A percentile compares a stretch with the other conserved stretches of the same genome.
Evolutionary conservation across 2,888 invertebrate species (phyloP).

Genomic region (Pedicia rivosa): DNA sequence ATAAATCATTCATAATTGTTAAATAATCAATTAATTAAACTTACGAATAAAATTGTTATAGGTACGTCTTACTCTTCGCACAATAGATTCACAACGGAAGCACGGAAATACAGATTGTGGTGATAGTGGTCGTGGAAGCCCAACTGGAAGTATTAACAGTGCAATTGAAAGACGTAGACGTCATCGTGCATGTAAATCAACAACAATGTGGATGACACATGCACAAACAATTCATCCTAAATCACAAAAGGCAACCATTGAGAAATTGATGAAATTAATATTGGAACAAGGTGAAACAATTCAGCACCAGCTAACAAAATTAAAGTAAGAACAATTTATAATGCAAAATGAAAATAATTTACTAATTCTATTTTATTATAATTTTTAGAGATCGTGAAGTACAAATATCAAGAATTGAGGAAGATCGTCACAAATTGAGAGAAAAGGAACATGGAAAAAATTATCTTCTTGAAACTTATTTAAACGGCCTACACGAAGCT

Average conservation of each 20-base stretch:
- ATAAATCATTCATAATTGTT: too few species aligned
- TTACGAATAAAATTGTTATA: too few species aligned
- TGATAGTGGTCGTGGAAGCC: conserved; percentile 30
- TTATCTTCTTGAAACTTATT: conserved; percentile 61
- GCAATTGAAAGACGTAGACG: conserved; percentile 24
- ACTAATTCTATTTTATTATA: neutral
- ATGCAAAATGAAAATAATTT: neutral
- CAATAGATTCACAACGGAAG: conserved; percentile 15
- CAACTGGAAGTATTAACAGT: conserved; percentile 26
- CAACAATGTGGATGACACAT: conserved; percentile 19
- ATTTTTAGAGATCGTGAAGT: conserved; percentile 48
- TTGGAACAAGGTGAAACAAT: conserved; percentile 42
- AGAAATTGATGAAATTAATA: conserved; percentile 36
- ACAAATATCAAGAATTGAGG: conserved; percentile 62
- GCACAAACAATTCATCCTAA: conserved; percentile 26
- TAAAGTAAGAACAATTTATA: conserved; percentile 18
- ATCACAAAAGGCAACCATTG: conserved; percentile 27
- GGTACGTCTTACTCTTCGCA: conserved; percentile 24
- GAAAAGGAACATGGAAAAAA: conserved; percentile 64
- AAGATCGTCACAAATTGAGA: conserved; percentile 55
- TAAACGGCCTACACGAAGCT: conserved; percentile 39
- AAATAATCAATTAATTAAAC: too few species aligned
- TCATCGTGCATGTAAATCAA: conserved; percentile 17
- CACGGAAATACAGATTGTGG: conserved; percentile 15
- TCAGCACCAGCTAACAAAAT: conserved; percentile 29